Base-by-base conservation (phyloP, 2,113 vertebrate species). In the Penelope pileata region DNA sequence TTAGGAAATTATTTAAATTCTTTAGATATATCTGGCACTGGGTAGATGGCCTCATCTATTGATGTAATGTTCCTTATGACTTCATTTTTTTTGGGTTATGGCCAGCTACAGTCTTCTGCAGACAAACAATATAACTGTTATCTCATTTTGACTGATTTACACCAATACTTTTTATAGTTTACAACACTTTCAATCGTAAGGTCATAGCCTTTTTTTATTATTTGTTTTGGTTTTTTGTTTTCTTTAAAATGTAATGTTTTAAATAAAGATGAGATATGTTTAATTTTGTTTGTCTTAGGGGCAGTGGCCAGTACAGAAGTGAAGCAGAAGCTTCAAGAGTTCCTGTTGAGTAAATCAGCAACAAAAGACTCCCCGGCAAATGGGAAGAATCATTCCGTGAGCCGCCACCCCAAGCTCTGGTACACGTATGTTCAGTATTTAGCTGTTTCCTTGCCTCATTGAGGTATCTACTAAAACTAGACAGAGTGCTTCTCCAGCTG, bases 281-380 rank as follows among this genome's bases (percentile, higher is more conserved):
- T 60, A 70, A 62, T 89, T 70, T 16, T 95, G 8, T 96, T 26
- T 96, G 40, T 98, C 97, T 97, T 98, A 99, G 99, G 99, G 97
- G 99, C 99, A 59, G 98, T 99, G 91, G 99, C 99, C 92, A 99
- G 99, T 97, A 99, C 98, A 54, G 99, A 99, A 92, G 99, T 99
- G 78, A 99, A 99, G 95, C 99, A 99, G 98, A 99, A 99, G 97
- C 99, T 99, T 97, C 99, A 99, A 93, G 99, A 99, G 98, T 99
- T 99, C 98, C 98, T 99, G 90, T 96, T 99, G 96, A 99, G 98
- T 96, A 99, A 99, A 98, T 99, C 99, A 1, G 98, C 99, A 86
- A 98, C 98, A 56, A 99, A 99, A 98, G 99, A 99, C 95, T 97
- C 98, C 89, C 94, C 97, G 82, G 83, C 97, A 90, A 99, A 98